Evolutionary conservation across 2,113 vertebrate genomes (phyloP), one percentile per base, ranked within the genome.

Genomic region (Clupea harengus): DNA sequence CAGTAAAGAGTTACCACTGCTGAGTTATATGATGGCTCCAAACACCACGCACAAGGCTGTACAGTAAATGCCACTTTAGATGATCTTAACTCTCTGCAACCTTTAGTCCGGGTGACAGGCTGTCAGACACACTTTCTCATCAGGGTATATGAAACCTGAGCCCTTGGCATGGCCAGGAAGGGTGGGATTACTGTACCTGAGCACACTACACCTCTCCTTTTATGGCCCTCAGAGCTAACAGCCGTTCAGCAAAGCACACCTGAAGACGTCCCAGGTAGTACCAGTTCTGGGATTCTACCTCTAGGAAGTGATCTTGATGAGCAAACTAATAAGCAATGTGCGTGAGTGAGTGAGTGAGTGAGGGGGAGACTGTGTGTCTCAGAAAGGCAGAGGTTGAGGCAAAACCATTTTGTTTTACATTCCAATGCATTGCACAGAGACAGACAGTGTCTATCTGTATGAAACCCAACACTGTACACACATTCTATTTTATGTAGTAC

Each of bases 101-200:
- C 86, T 90, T 85, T 52, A 20, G 88, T 88, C 87, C 85, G 81
- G 32, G 80, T 91, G 91, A 92, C 91, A 91, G 85, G 82, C 89
- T 89, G 60, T 93, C 93, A 91, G 83, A 83, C 89, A 88, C 92
- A 91, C 92, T 87, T 92, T 90, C 92, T 94, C 93, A 94, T 94
- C 92, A 91, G 60, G 54, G 81, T 45, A 88, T 83, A 60, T 89
- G 91, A 90, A 93, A 93, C 85, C 80, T 9, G 87, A 93, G 87
- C 64, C 54, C 85, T 45, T 82, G 83, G 85, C 88, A 45, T 18
- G 50, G 67, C 10, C 39, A n/a, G 64, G 18, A 45, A 49, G 47
- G 9, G 47, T 49, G 57, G 82, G 83, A 85, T 39, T 39, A 84
- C 46, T 47, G 18, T 39, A 28, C n/a, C 0, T 39, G 39, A 2